phyloP scores from a whole-genome alignment of 1,140 invertebrate species.

The Leptinotarsa texana region DNA sequence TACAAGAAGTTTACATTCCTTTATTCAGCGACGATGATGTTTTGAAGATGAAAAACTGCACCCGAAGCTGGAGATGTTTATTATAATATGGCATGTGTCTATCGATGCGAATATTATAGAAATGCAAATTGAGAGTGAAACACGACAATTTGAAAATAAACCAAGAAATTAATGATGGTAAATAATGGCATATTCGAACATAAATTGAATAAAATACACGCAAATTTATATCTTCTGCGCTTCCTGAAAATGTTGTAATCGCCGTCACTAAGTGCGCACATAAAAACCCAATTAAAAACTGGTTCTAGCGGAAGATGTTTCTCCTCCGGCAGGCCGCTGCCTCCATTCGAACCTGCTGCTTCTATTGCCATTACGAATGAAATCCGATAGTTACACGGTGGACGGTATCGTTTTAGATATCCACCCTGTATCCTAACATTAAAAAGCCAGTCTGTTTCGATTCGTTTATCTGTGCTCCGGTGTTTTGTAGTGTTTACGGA shows the following conservation, averaged over 20 bases:
- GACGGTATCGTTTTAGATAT: not conserved
- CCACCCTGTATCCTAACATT: not conserved
- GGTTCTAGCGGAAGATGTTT: slow-evolving; percentile 5
- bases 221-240: not conserved
- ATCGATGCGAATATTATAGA: not conserved
- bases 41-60: too few species aligned
- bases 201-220: not conserved
- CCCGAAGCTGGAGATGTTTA: too few species aligned
- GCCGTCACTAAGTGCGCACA: not conserved
- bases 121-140: not conserved
- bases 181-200: not conserved
- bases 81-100: not conserved
- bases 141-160: not conserved
- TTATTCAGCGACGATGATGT: too few species aligned
- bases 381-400: not conserved
- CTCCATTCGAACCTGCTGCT: not conserved
- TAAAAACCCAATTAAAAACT: slow-evolving; percentile 4
- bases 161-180: not conserved
- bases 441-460: not conserved
- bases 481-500: slow-evolving; percentile 9
- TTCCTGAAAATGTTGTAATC: slow-evolving; percentile 1
- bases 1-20: too few species aligned
- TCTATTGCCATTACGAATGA: not conserved
- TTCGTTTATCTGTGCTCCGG: not conserved
- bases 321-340: not conserved